Conservation (phyloP, 2,113 vertebrate species). For the Cyphomyrus plagiostoma region DNA sequence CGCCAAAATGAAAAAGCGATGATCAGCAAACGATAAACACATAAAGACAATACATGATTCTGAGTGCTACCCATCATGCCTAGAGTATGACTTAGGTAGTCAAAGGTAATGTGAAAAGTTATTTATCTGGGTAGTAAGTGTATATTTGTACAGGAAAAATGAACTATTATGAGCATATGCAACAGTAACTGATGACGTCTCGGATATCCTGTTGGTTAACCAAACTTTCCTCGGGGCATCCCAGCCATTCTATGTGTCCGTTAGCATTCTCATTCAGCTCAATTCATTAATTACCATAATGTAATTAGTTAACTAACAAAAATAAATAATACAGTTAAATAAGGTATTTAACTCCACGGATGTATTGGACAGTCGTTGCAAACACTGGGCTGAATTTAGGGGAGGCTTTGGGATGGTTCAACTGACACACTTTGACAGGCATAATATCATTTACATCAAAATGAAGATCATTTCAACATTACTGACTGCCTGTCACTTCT, state of each 20-base stretch:
- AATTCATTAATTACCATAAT: background rate
- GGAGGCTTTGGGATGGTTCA: background rate
- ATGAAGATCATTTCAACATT: background rate
- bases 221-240: background rate
- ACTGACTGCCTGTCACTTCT: background rate
- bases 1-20: background rate
- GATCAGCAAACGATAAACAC: background rate
- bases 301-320: background rate
- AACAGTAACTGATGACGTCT: background rate
- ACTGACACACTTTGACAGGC: background rate
- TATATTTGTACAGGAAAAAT: background rate
- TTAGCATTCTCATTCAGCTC: background rate
- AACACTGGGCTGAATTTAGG: background rate
- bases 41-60: background rate
- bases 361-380: background rate
- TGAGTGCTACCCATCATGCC: background rate
- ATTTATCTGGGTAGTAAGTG: background rate
- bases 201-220: background rate
- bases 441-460: background rate
- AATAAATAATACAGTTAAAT: background rate
- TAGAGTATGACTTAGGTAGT: background rate
- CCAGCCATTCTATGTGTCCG: background rate
- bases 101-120: background rate
- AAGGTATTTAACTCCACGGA: background rate
- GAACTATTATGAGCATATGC: background rate